phyloP scores from a whole-genome alignment of 2,888 invertebrate species.

The Nomada flava region DNA sequence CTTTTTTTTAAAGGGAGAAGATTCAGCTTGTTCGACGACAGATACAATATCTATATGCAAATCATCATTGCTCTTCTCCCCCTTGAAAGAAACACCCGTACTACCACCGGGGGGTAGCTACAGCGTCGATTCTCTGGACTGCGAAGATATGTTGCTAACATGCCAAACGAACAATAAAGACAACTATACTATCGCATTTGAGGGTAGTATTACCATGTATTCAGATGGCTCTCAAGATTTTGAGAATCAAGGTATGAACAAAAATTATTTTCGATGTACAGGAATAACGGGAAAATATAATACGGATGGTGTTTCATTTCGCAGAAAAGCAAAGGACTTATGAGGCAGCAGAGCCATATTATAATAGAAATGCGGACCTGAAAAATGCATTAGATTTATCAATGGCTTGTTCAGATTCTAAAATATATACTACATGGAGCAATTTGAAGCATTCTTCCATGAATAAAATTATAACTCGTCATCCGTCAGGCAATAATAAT shows the following conservation, averaged over 20 bases:
- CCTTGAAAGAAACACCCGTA: constrained; percentile 92
- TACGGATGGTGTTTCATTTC: constrained; percentile 32
- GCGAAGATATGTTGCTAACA: constrained; percentile 95
- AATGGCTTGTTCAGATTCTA: constrained; percentile 95
- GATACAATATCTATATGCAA: constrained; percentile 96
- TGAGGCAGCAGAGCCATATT: constrained; percentile 78
- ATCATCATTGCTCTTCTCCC: constrained; percentile 95
- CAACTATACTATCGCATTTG: constrained; percentile 97
- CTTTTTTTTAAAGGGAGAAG: constrained; percentile 87
- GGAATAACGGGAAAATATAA: constrained; percentile 54
- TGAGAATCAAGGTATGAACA: constrained; percentile 83
- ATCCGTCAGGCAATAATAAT: constrained; percentile 92
- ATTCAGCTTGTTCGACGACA: constrained; percentile 89
- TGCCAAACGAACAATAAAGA: constrained; percentile 96
- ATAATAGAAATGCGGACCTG: constrained; percentile 76
- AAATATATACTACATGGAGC: constrained; percentile 94
- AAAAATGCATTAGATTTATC: constrained; percentile 87
- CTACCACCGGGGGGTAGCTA: constrained; percentile 90
- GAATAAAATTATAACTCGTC: constrained; percentile 85
- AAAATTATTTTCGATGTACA: background rate
- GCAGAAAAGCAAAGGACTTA: constrained; percentile 82
- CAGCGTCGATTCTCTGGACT: constrained; percentile 96
- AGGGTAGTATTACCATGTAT: constrained; percentile 93
- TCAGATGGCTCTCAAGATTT: constrained; percentile 88
- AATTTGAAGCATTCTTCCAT: constrained; percentile 90